Percentiles rank a stretch among this genome's conserved stretches.
These are phyloP conservation scores for Lanius collurio DNA, from an alignment of 2,113 vertebrate genomes.

Conservation along the genomic window DNA sequence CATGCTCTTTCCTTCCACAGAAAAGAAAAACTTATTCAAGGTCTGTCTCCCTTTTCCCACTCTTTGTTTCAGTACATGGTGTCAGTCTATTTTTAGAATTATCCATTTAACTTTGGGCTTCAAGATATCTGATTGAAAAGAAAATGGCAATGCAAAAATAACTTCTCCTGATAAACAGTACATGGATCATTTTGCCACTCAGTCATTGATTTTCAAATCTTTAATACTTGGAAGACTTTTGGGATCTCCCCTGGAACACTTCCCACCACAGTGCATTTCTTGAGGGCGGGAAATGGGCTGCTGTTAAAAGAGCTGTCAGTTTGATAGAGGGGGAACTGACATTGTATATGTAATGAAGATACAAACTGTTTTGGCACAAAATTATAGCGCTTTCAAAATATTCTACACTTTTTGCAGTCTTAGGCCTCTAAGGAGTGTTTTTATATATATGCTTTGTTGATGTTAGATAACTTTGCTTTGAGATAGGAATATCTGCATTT, in stretches of 20 bases:
- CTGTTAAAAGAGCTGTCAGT: neutral
- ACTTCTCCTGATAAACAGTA: neutral
- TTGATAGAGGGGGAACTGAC: neutral
- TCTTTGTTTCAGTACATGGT: neutral
- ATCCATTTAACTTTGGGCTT: neutral
- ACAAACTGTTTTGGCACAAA: neutral
- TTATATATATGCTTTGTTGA: neutral
- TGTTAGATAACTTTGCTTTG: neutral
- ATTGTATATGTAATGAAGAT: neutral
- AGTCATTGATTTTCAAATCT: neutral
- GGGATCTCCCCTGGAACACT: neutral
- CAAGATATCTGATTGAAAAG: neutral
- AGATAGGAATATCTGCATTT: neutral
- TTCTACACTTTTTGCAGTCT: neutral
- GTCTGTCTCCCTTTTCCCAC: neutral
- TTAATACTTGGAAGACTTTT: neutral
- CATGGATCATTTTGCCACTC: neutral
- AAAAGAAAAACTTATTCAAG: neutral
- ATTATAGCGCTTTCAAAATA: neutral
- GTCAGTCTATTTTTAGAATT: neutral
- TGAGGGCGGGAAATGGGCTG: neutral
- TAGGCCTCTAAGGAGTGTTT: neutral
- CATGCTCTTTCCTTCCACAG: neutral
- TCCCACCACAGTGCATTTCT: neutral
- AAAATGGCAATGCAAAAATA: neutral